These are phyloP conservation scores for Pemphigus obesinymphae DNA, from an alignment of 1,140 invertebrate genomes.

Conservation along the genomic window DNA sequence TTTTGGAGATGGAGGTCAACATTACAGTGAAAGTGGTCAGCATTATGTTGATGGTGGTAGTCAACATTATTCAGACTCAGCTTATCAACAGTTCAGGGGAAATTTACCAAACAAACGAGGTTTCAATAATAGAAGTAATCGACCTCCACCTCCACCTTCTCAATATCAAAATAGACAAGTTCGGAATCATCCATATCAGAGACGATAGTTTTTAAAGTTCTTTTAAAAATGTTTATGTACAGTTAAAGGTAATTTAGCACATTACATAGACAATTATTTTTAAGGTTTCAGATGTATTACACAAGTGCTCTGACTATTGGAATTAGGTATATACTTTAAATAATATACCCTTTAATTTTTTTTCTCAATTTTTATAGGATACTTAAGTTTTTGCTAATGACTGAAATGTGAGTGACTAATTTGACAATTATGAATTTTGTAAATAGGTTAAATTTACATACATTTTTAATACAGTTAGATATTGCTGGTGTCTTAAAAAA, in stretches of 20 bases:
- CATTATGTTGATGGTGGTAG: conserved; percentile 21
- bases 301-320: conserved; percentile 2
- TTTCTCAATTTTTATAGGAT: neutral
- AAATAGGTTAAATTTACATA: conserved; percentile 12
- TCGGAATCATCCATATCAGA: conserved; percentile 38
- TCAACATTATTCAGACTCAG: neutral
- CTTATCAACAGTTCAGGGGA: conserved; percentile 3
- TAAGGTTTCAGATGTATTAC: conserved; percentile 19
- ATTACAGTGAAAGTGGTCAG: conserved; percentile 11
- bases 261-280: neutral
- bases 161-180: conserved; percentile 20
- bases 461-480: conserved; percentile 8
- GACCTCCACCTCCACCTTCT: neutral
- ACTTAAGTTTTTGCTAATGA: neutral
- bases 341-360: neutral
- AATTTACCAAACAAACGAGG: neutral
- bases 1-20: neutral
- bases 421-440: neutral
- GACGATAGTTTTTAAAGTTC: conserved; percentile 25
- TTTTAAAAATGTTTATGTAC: conserved; percentile 16
- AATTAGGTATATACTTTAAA: conserved; percentile 1
- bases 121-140: conserved; percentile 15
- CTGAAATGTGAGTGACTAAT: conserved; percentile 13
- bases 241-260: conserved; percentile 29
- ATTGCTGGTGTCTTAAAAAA: neutral